Conservation (phyloP, 2,888 invertebrate genomes). For the Suillia variegata region DNA sequence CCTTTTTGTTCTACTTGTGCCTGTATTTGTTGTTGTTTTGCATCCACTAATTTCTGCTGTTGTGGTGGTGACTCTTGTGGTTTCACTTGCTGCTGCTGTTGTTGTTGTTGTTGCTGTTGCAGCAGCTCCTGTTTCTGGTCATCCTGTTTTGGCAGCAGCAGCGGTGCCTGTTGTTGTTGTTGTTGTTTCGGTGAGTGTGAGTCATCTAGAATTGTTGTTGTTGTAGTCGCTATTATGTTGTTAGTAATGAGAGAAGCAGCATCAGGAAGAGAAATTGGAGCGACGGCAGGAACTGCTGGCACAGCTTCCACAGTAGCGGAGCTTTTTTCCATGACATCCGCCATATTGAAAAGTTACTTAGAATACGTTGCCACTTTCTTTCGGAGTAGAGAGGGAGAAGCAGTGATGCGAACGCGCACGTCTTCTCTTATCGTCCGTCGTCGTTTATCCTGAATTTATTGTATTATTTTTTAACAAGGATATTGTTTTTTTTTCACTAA, state of each 20-base stretch:
- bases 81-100: slow-evolving; percentile 44
- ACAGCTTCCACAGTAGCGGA: slow-evolving; percentile 51
- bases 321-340: slow-evolving; percentile 59
- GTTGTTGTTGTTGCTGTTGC: slow-evolving; percentile 32
- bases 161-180: slow-evolving; percentile 25
- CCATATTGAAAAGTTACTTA: slow-evolving; percentile 47
- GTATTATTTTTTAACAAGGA: slow-evolving; percentile 17
- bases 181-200: slow-evolving; percentile 25
- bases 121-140: slow-evolving; percentile 33
- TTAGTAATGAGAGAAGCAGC: slow-evolving; percentile 33
- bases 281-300: slow-evolving; percentile 35
- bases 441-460: slow-evolving; percentile 38
- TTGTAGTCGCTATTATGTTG: slow-evolving; percentile 27
- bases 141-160: slow-evolving; percentile 30
- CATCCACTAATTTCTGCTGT: not conserved
- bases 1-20: slow-evolving; percentile 33
- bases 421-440: slow-evolving; percentile 26
- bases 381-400: slow-evolving; percentile 28
- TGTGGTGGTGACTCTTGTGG: slow-evolving; percentile 8
- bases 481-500: slow-evolving; percentile 13
- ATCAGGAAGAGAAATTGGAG: slow-evolving; percentile 27
- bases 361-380: slow-evolving; percentile 16
- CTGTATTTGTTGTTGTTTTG: slow-evolving; percentile 27
- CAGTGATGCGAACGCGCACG: slow-evolving; percentile 29
- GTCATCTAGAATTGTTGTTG: slow-evolving; percentile 30